Evolutionary conservation across 2,888 invertebrate species (phyloP), one percentile per base, ranked within the genome.

Genomic region (Eulithis prunata): DNA sequence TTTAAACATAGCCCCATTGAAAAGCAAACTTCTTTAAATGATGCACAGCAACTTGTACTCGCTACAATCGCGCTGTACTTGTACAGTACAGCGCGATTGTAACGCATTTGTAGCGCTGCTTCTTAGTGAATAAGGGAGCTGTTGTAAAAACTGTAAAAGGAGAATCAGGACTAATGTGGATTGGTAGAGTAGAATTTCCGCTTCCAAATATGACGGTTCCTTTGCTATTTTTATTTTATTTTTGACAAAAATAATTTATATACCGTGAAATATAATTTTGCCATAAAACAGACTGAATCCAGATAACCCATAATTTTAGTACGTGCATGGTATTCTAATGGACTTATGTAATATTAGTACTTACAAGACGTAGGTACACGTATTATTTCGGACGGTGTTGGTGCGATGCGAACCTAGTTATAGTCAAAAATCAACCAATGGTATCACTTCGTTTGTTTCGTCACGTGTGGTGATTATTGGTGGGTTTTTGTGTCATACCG

Each of bases 211-310:
- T 56, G 14, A 13, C 41, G 57, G 57, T 63, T 67, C 53, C 60
- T 63, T 67, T 63, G 67, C 63, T 56, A 56, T 57, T 47, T 54
- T 66, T 60, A 8, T 58, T 55, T 62, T 54, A 45, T 57, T 65
- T n/a, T 56, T 4, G 3, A 47, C n/a, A 49, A n/a, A 12, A 3
- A 51, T 13, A 8, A 21, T 28, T 14, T 21, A 12, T 28, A 59
- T 7, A 21, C 21, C 4, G 11, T 12, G 21, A 49, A 49, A 21
- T 49, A 8, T 10, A n/a, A 59, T 53, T 45, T 14, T 38, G 64
- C 65, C 63, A 78, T 71, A 78, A 76, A 78, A 74, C 57, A 63
- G 68, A 73, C 71, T 76, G 66, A 71, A 68, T 78, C 78, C 75
- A 74, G 69, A 64, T 66, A 70, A 66, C 62, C 57, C 66, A 62